These are phyloP conservation scores for Podarcis muralis DNA, from an alignment of 2,113 vertebrate genomes.

Conservation along the genomic window DNA sequence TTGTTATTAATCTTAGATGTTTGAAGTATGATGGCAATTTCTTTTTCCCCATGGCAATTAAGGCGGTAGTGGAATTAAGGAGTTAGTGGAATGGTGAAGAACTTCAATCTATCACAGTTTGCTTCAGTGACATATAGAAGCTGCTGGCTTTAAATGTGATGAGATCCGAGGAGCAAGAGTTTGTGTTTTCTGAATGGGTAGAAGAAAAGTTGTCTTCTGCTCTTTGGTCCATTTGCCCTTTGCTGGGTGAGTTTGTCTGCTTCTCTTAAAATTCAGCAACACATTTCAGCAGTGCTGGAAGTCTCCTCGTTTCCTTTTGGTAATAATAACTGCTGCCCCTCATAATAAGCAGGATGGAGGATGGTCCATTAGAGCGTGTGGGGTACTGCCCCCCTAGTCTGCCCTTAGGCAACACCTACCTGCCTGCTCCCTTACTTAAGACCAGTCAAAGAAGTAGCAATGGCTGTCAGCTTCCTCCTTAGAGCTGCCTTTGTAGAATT, in stretches of 20 bases:
- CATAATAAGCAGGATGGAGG: no score
- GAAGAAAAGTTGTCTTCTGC: neutral
- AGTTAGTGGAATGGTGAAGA: slow-evolving; percentile 55
- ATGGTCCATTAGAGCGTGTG: no score
- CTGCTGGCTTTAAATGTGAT: slow-evolving; percentile 40
- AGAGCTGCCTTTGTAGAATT: no score
- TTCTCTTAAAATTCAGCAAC: slow-evolving; percentile 16
- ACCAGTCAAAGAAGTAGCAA: no score
- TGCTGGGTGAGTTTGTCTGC: slow-evolving; percentile 15
- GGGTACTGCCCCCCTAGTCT: no score
- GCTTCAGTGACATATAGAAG: slow-evolving; percentile 55
- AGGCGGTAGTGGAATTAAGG: slow-evolving; percentile 33
- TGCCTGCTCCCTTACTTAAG: no score
- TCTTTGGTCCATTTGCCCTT: slow-evolving; percentile 1
- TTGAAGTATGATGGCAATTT: slow-evolving; percentile 48
- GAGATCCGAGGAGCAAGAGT: slow-evolving; percentile 26
- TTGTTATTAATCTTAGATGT: slow-evolving; percentile 64
- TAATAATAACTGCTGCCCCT: no score
- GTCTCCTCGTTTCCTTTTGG: neutral
- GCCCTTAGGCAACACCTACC: no score
- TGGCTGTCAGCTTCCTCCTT: no score
- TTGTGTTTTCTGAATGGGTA: neutral
- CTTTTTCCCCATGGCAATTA: neutral
- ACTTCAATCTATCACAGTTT: slow-evolving; percentile 29
- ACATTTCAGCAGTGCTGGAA: neutral